Base-by-base conservation (phyloP, 2,797 vertebrate species). In the Acestrorhynchus altus region DNA sequence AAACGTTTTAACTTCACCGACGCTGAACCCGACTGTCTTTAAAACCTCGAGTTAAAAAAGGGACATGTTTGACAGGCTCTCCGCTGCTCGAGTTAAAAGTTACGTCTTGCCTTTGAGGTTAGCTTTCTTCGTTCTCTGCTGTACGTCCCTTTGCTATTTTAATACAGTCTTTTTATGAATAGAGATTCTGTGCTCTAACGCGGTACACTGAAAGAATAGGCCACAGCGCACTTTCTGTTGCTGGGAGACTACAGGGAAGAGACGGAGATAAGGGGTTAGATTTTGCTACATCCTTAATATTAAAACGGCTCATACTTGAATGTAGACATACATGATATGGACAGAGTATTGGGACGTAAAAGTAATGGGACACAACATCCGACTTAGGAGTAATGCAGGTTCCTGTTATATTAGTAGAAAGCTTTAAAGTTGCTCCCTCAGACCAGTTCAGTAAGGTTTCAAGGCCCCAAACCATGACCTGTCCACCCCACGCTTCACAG, bases 41-140 rank as follows among this genome's bases (percentile, higher is more conserved):
- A 80, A 83, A 84, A 83, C 76, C 65, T 77, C 73, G 70, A 67
- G 72, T 77, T 84, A 78, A 77, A 85, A 83, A 89, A 86, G 83
- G 63, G 76, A 86, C 83, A 82, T 78, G 59, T 91, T 89, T 93
- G 93, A 93, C 91, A 93, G 91, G 78, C 87, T 85, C 87, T 86
- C 89, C 86, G 89, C 91, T 90, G 88, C 91, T 90, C 77, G 87
- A 91, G 89, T 91, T 90, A 86, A 91, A 90, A 92, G 91, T 86
- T 74, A 84, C 89, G 88, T 81, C 88, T 82, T 87, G 84, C 86
- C 89, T 93, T 89, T 92, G 88, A 92, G 91, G 84, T 57, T 16
- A 10, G 73, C 79, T 86, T 90, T 89, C 90, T 83, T 84, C 84
- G 85, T 89, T 87, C 79, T 77, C 84, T 87, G 84, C 85, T 84